Percentiles rank a stretch among this genome's conserved stretches.
Conservation (phyloP, 2,113 vertebrate genomes). For the Brachyhypopomus occidentalis region DNA sequence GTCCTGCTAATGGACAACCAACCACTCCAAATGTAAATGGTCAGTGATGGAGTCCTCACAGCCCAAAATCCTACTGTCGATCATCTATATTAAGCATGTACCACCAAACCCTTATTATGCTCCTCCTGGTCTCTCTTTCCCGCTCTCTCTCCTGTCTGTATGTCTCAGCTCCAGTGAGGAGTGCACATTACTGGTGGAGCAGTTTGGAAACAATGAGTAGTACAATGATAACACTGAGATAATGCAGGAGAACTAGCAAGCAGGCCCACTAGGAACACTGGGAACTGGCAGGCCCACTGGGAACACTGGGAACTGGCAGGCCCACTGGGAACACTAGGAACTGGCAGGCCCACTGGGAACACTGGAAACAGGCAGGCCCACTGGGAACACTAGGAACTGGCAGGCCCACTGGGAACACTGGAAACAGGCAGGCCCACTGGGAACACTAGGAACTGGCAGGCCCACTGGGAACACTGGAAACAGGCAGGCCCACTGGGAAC, state of each 20-base stretch:
- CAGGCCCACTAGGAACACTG: constrained; percentile 54
- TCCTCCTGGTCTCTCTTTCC: neutral
- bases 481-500: constrained; percentile 50
- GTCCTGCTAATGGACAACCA: constrained; percentile 24
- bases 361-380: neutral
- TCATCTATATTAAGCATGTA: constrained; percentile 25
- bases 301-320: too few relatives aligned
- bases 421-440: constrained; percentile 68
- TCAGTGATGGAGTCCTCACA: constrained; percentile 1
- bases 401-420: too few relatives aligned
- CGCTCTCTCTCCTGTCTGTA: neutral
- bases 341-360: constrained; percentile 63
- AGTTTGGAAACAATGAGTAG: constrained; percentile 56
- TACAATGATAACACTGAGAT: constrained; percentile 58
- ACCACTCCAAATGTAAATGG: neutral
- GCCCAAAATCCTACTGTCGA: neutral
- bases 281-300: too few relatives aligned
- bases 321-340: too few relatives aligned
- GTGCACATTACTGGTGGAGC: constrained; percentile 36
- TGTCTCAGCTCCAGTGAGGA: constrained; percentile 13
- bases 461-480: too few relatives aligned
- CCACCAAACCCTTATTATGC: neutral
- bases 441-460: neutral
- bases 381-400: constrained; percentile 53
- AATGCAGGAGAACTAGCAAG: constrained; percentile 17